A percentile compares a stretch with the other conserved stretches of the same genome.
These are phyloP conservation scores for Notothenia coriiceps DNA, from an alignment of 2,113 vertebrate genomes.

Conservation along the genomic window DNA sequence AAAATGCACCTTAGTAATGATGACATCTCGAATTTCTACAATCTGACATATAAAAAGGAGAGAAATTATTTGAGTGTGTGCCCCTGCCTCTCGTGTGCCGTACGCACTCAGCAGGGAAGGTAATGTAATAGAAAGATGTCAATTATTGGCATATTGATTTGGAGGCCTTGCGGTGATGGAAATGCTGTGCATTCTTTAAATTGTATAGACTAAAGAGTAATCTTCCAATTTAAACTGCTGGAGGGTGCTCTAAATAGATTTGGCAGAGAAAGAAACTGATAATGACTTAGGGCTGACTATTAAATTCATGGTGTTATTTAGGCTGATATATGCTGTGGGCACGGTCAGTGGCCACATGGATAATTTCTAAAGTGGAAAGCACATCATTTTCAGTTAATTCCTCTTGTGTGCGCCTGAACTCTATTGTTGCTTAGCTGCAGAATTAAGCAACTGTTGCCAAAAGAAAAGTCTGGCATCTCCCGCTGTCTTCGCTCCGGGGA, in stretches of 20 bases:
- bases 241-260: slow-evolving; percentile 63
- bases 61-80: background rate
- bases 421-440: slow-evolving; percentile 31
- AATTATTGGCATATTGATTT: slow-evolving; percentile 76
- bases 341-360: slow-evolving; percentile 31
- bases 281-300: slow-evolving; percentile 53
- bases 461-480: slow-evolving; percentile 15
- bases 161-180: slow-evolving; percentile 62
- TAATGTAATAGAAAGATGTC: slow-evolving; percentile 52
- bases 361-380: slow-evolving; percentile 42
- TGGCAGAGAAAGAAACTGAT: slow-evolving; percentile 59
- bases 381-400: slow-evolving; percentile 37
- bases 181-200: slow-evolving; percentile 67
- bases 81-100: background rate
- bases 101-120: slow-evolving; percentile 21
- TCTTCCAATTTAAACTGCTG: slow-evolving; percentile 72
- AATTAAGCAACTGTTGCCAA: slow-evolving; percentile 25
- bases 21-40: slow-evolving; percentile 2
- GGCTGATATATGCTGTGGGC: slow-evolving; percentile 38
- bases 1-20: slow-evolving; percentile 19
- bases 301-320: slow-evolving; percentile 50
- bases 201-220: slow-evolving; percentile 72
- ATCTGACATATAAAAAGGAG: background rate
- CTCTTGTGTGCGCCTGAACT: slow-evolving; percentile 18
- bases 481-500: slow-evolving; percentile 8